Evolutionary conservation across 2,797 vertebrate species (phyloP), one percentile per base, ranked within the genome.

Genomic region (Coregonus ussuriensis): DNA sequence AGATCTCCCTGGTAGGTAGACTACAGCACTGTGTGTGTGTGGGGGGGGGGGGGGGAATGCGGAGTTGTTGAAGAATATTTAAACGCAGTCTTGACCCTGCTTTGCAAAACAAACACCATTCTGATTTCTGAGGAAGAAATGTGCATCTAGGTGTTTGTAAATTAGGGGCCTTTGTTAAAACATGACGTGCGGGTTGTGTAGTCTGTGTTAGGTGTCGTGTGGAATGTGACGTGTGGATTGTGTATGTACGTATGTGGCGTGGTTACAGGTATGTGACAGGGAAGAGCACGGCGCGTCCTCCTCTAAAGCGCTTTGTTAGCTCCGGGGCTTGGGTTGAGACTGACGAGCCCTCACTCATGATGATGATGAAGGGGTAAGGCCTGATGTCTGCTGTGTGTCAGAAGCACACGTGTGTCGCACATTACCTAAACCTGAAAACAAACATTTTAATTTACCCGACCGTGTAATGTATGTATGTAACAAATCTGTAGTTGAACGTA

Each of bases 281-380:
- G 53, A 97, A 96, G 91, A 94, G 84, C 1, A 88, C 92, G 52
- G 92, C 82, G 11, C 95, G 96, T 4, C 96, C 97, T 14, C 96
- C 96, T 0, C 91, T 99, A 71, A 97, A 97, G 66, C 94, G 96
- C 13, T 97, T 96, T 89, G 91, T 97, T 87, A 98, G 96, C 90
- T 96, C 96, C 0, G 95, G 94, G 21, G 92, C 95, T 86, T 98
- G 97, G 95, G 90, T 95, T 9, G 96, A 97, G 65, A 92, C 93
- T 0, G 95, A 95, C 59, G 95, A 95, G 15, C 92, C 95, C 47
- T 88, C 89, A 35, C 71, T 89, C 78, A 91, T 94, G 84, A 95
- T 89, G 78, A 91, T 94, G 84, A 95, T 94, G 82, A 89, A 94
- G 79, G 96, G 95, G 98, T 99, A 95, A 96, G 97, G 93, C 79